A percentile compares a stretch with the other conserved stretches of the same genome.
Evolutionary conservation across 2,888 invertebrate genomes (phyloP).

Genomic region (Zele albiditarsus): DNA sequence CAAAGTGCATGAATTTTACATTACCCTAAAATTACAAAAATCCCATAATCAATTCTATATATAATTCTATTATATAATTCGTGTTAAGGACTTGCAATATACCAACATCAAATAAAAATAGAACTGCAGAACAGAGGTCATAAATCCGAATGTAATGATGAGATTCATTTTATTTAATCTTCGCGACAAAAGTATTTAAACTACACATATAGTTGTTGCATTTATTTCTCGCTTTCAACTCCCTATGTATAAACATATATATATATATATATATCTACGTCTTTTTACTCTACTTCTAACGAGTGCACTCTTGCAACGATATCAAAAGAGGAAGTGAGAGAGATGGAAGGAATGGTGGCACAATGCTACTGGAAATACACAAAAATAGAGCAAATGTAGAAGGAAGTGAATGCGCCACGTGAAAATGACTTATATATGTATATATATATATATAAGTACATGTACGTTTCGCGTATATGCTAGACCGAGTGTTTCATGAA

Average conservation of each 20-base stretch:
- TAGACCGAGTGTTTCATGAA: slow-evolving; percentile 7
- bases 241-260: neutral
- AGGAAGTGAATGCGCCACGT: slow-evolving; percentile 24
- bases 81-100: no score
- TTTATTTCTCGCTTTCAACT: neutral
- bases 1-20: no score
- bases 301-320: slow-evolving; percentile 24
- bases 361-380: neutral
- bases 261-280: neutral
- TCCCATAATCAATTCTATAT: no score
- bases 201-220: neutral
- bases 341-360: neutral
- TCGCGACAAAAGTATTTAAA: no score
- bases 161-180: no score
- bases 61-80: no score
- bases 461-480: neutral
- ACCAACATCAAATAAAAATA: no score
- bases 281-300: slow-evolving; percentile 6
- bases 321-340: neutral
- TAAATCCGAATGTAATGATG: no score
- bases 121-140: no score
- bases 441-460: neutral
- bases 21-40: no score
- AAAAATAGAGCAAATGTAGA: slow-evolving; percentile 13
- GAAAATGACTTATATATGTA: slow-evolving; percentile 23